A percentile compares a stretch with the other conserved stretches of the same genome.
Conservation (phyloP, 2,113 vertebrate genomes). For the Hiodon alosoides region DNA sequence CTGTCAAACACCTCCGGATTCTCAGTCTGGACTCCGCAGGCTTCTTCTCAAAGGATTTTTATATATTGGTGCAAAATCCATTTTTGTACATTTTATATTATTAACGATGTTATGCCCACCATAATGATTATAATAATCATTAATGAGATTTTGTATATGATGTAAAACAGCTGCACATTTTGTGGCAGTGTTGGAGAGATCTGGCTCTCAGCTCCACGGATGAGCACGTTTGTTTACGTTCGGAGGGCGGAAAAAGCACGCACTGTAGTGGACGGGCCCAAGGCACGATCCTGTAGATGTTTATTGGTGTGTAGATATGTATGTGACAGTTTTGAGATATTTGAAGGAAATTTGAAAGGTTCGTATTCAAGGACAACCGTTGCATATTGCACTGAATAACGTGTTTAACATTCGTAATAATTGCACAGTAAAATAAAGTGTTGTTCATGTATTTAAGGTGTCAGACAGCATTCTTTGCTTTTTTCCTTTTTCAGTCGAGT, state of each 20-base stretch:
- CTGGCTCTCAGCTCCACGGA: too few species aligned
- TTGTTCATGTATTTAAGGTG: constrained; percentile 10
- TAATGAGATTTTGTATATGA: constrained; percentile 16
- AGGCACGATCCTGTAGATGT: constrained; percentile 6
- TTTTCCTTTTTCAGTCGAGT: too few species aligned
- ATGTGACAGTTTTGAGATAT: constrained; percentile 4
- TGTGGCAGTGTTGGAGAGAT: background rate
- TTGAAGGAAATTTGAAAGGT: background rate
- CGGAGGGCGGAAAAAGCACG: constrained; percentile 2
- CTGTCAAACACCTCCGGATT: constrained; percentile 15
- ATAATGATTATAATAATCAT: constrained; percentile 22
- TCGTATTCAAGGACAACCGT: background rate
- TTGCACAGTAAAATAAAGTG: constrained; percentile 24
- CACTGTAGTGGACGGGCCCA: constrained; percentile 10
- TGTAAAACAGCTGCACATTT: background rate
- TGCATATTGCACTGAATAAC: constrained; percentile 9
- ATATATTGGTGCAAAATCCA: constrained; percentile 11
- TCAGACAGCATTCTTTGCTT: background rate
- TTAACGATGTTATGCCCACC: constrained; percentile 8
- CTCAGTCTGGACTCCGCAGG: background rate
- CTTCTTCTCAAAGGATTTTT: constrained; percentile 1
- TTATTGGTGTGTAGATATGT: constrained; percentile 7
- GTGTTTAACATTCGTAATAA: background rate
- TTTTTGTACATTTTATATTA: constrained; percentile 22
- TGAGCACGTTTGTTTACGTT: background rate